phyloP scores from a whole-genome alignment of 2,797 vertebrate species.

The Toxotes lorentzi region DNA sequence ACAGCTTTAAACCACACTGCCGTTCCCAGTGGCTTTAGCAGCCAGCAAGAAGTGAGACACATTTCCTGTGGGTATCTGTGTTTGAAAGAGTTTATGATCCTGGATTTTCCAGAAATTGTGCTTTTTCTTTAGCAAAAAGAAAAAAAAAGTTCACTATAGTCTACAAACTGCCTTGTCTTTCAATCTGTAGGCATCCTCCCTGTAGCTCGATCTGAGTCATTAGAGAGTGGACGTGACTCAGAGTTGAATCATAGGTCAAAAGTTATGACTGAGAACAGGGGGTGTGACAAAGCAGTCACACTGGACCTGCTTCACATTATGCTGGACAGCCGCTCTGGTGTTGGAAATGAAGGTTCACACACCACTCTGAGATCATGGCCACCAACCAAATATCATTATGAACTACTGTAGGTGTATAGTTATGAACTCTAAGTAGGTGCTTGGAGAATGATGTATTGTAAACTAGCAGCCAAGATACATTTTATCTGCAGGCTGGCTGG shows the following conservation, averaged over 20 bases:
- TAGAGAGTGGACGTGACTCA: too few relatives aligned
- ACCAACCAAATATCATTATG: not conserved
- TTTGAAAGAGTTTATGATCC: not conserved
- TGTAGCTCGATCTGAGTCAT: not conserved
- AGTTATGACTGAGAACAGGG: not conserved
- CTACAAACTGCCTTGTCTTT: not conserved
- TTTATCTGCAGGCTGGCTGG: not conserved
- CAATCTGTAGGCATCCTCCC: not conserved
- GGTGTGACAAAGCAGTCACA: not conserved
- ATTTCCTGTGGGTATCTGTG: not conserved
- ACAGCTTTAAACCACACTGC: not conserved
- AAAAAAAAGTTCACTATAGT: not conserved
- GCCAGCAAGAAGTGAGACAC: not conserved
- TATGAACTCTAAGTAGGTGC: not conserved
- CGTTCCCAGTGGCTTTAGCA: not conserved
- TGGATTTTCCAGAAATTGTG: not conserved
- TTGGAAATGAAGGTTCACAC: not conserved
- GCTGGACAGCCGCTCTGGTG: conserved; percentile 1
- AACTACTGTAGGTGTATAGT: not conserved
- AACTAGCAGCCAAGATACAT: not conserved
- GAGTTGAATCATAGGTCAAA: not conserved
- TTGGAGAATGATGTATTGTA: not conserved
- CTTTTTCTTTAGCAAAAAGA: not conserved
- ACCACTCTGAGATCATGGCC: not conserved
- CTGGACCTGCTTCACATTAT: not conserved